Conservation (phyloP, 2,797 vertebrate species). For the Chloroceryle inda region DNA sequence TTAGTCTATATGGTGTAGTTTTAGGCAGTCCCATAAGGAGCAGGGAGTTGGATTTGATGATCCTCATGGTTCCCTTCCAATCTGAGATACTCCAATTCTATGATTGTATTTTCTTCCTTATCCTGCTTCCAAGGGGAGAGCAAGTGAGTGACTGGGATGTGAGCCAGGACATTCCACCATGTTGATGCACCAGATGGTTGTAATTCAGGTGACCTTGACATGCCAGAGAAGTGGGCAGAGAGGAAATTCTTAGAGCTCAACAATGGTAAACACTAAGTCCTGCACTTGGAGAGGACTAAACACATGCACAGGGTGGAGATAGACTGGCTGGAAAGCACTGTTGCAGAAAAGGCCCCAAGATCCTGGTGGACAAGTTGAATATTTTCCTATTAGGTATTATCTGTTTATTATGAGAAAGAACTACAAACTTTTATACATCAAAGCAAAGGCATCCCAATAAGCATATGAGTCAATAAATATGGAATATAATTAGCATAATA, state of each 20-base stretch:
- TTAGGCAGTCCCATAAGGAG: neutral
- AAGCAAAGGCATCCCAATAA: neutral
- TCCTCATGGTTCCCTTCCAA: neutral
- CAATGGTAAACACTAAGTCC: neutral
- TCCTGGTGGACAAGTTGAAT: neutral
- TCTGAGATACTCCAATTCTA: neutral
- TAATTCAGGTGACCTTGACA: neutral
- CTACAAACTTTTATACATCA: neutral
- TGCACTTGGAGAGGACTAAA: neutral
- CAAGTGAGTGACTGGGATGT: neutral
- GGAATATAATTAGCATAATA: neutral
- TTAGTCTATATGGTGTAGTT: neutral
- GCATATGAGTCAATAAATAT: neutral
- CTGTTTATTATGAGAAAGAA: neutral
- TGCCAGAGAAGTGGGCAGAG: neutral
- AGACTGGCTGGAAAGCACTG: neutral
- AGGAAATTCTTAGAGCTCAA: neutral
- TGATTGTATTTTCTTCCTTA: neutral
- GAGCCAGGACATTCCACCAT: rapidly evolving
- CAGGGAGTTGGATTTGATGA: neutral
- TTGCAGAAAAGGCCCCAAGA: neutral
- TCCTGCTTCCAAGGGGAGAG: neutral
- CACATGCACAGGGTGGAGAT: neutral
- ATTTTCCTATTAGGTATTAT: neutral
- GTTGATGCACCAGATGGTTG: neutral